Percentiles rank a stretch among this genome's conserved stretches.
Evolutionary conservation across 2,888 invertebrate species (phyloP).

Genomic region (Clivina fossor): DNA sequence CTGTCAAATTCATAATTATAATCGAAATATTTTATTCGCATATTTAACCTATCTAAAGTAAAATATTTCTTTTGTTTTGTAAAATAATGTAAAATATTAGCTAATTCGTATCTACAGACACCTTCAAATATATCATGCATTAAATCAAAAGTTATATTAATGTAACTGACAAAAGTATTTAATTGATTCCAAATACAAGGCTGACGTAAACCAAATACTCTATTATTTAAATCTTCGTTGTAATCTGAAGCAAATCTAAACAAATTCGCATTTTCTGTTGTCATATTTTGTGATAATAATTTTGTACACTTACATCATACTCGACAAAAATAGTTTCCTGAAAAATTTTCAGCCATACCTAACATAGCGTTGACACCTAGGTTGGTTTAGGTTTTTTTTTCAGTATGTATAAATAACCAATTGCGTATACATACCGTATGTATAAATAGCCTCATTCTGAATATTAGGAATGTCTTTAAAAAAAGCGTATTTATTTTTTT

Average conservation of each 20-base stretch:
- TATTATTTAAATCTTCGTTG: slow-evolving; percentile 2
- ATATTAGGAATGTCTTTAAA: too few species aligned
- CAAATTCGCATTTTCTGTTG: slow-evolving; percentile 3
- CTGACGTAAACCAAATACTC: slow-evolving; percentile 19
- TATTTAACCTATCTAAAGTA: slow-evolving; percentile 17
- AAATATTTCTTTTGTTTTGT: slow-evolving; percentile 17
- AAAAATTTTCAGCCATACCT: slow-evolving; percentile 28
- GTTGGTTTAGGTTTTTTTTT: too few species aligned
- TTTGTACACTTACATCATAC: slow-evolving; percentile 18
- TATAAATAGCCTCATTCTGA: too few species aligned
- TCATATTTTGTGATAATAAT: slow-evolving; percentile 5
- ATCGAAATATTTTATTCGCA: slow-evolving; percentile 31
- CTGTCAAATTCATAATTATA: slow-evolving; percentile 20
- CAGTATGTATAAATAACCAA: too few species aligned
- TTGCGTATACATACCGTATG: too few species aligned
- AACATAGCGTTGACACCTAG: slow-evolving; percentile 24
- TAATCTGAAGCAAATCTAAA: slow-evolving; percentile 24
- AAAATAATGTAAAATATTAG: slow-evolving; percentile 17
- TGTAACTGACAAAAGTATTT: slow-evolving; percentile 14
- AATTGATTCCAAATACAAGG: slow-evolving; percentile 28
- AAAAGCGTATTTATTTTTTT: too few species aligned
- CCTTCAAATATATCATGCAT: slow-evolving; percentile 31
- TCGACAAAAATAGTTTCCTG: slow-evolving; percentile 25
- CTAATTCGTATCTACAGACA: slow-evolving; percentile 24
- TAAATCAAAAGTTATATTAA: slow-evolving; percentile 25